These are phyloP conservation scores for Cardiocondyla obscurior DNA, from an alignment of 1,140 invertebrate species.

Conservation along the genomic window DNA sequence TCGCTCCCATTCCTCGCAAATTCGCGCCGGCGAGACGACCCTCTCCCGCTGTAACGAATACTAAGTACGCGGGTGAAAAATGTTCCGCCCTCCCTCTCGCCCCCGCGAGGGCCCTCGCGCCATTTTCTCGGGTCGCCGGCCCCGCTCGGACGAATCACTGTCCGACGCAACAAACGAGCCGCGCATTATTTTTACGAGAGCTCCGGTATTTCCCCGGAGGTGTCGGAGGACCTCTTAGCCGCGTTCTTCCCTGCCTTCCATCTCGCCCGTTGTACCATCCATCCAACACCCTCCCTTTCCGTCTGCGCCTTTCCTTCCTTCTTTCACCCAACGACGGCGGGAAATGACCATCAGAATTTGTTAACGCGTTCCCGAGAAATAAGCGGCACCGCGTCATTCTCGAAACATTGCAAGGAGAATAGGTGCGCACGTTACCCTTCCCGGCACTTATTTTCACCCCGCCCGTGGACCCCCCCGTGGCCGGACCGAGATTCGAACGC, in stretches of 20 bases:
- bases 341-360: background rate
- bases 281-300: too few relatives aligned
- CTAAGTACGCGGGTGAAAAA: constrained; percentile 76
- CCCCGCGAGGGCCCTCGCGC: constrained; percentile 34
- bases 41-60: constrained; percentile 47
- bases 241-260: constrained; percentile 12
- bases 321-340: background rate
- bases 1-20: constrained; percentile 7
- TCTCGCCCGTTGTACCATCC: background rate
- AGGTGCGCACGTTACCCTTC: too few relatives aligned
- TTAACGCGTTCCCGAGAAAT: background rate
- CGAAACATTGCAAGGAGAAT: background rate
- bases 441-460: too few relatives aligned
- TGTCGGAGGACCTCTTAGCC: constrained; percentile 49
- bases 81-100: constrained; percentile 51
- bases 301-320: background rate
- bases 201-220: constrained; percentile 58
- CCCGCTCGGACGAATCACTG: constrained; percentile 71
- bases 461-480: background rate
- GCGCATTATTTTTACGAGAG: constrained; percentile 70
- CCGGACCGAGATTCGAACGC: background rate
- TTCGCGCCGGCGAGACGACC: constrained; percentile 25
- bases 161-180: constrained; percentile 72
- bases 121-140: constrained; percentile 71
- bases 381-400: background rate